These are phyloP conservation scores for Brachyptera risi DNA, from an alignment of 2,888 invertebrate species.

Conservation along the genomic window DNA sequence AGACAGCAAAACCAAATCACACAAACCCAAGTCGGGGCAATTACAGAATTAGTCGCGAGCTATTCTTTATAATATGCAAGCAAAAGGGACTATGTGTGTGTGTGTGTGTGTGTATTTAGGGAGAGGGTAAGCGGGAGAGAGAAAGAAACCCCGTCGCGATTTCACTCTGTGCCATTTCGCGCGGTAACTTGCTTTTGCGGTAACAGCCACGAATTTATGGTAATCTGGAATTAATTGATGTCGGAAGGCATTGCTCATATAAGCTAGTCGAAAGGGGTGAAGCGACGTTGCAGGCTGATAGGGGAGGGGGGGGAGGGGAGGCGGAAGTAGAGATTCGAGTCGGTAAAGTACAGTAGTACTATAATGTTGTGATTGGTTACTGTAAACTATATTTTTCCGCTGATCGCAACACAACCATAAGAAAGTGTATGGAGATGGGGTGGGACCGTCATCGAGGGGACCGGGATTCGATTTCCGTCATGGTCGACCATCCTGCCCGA, in stretches of 20 bases:
- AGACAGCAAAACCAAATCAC: neutral
- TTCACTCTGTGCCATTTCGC: neutral
- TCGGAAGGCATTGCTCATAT: slow-evolving; percentile 23
- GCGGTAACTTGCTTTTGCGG: slow-evolving; percentile 15
- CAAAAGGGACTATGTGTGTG: no score
- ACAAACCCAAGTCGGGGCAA: neutral
- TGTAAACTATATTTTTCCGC: no score
- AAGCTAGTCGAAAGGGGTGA: neutral
- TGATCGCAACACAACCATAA: no score
- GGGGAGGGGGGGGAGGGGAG: neutral
- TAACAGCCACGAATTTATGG: slow-evolving; percentile 23
- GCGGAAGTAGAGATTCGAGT: neutral
- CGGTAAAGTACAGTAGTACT: neutral
- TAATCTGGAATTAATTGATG: slow-evolving; percentile 25
- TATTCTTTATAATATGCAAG: neutral
- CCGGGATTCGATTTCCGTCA: no score
- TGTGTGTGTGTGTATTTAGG: slow-evolving; percentile 5
- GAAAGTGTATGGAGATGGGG: no score
- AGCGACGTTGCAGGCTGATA: neutral
- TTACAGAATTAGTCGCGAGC: slow-evolving; percentile 1
- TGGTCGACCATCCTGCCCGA: no score
- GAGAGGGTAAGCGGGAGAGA: neutral
- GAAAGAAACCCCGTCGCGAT: neutral
- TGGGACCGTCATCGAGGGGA: no score
- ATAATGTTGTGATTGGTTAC: neutral